phyloP scores from a whole-genome alignment of 2,113 vertebrate species.

The Calidris pygmaea region DNA sequence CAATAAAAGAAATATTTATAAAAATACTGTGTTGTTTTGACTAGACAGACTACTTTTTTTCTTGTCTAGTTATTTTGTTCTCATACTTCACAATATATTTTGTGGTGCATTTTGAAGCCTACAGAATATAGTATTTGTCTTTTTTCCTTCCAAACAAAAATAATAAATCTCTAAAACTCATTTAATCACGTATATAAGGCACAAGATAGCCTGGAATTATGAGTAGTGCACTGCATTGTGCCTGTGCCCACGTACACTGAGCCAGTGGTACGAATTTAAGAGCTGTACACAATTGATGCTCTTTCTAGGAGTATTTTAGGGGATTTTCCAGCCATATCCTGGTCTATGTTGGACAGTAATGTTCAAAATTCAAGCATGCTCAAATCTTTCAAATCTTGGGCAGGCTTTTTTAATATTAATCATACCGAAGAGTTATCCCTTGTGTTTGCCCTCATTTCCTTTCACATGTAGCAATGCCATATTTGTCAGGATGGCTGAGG shows the following conservation, averaged over 20 bases:
- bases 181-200: not conserved
- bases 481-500: not conserved
- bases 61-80: conserved; percentile 8
- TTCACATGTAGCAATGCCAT: accelerated
- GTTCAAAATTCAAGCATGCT: not conserved
- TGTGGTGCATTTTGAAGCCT: not conserved
- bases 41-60: conserved; percentile 24
- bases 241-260: not conserved
- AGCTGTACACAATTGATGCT: not conserved
- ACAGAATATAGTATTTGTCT: not conserved
- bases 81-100: not conserved
- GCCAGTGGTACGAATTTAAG: not conserved
- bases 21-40: conserved; percentile 41
- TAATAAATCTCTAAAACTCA: not conserved
- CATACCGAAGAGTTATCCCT: not conserved
- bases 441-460: not conserved
- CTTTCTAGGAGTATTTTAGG: not conserved
- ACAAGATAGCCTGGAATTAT: not conserved
- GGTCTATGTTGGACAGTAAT: not conserved
- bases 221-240: not conserved
- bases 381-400: not conserved
- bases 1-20: conserved; percentile 16
- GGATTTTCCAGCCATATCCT: not conserved
- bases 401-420: not conserved
- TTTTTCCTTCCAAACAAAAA: not conserved